These are phyloP conservation scores for Melangyna quadrimaculata DNA, from an alignment of 2,888 invertebrate genomes.

Conservation along the genomic window DNA sequence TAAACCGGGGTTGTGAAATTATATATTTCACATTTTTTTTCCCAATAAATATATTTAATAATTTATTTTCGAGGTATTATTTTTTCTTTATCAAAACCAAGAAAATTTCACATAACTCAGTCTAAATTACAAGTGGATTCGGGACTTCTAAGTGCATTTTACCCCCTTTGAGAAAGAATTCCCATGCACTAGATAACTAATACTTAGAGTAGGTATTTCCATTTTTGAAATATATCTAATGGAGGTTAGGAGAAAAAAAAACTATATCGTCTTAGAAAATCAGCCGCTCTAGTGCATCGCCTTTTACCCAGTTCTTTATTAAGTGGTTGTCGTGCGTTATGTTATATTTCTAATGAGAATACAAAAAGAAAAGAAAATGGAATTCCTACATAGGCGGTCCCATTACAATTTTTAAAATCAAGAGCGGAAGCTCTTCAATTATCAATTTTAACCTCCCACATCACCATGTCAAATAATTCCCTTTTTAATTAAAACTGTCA, in stretches of 20 bases:
- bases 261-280: not conserved
- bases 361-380: not conserved
- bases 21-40: no score
- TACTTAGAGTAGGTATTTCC: not conserved
- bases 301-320: not conserved
- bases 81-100: not conserved
- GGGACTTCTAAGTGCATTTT: not conserved
- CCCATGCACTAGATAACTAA: not conserved
- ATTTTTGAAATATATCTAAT: no score
- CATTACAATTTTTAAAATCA: not conserved
- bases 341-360: not conserved
- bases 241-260: no score
- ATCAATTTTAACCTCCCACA: slow-evolving; percentile 7
- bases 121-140: not conserved
- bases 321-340: not conserved
- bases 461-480: slow-evolving; percentile 14
- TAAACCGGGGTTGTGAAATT: no score
- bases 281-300: not conserved
- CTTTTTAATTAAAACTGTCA: slow-evolving; percentile 25
- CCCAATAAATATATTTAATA: no score
- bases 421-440: slow-evolving; percentile 2
- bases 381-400: slow-evolving; percentile 13
- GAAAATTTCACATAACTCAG: not conserved
- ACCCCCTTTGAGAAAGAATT: not conserved
- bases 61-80: not conserved